Evolutionary conservation across 2,797 vertebrate genomes (phyloP).

Genomic region (Crocidura indochinensis): DNA sequence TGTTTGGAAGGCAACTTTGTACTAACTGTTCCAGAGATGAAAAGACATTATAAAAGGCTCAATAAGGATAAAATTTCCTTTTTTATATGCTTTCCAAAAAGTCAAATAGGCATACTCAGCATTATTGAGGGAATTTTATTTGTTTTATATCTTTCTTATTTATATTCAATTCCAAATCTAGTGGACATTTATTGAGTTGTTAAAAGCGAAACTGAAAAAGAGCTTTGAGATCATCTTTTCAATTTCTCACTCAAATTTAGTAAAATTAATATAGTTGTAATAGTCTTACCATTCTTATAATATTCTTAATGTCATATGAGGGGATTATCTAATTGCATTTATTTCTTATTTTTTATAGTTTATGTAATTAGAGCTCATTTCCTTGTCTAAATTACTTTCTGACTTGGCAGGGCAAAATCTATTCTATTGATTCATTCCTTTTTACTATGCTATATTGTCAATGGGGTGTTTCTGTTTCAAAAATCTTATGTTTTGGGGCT

Average conservation of each 20-base stretch:
- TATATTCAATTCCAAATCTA: background rate
- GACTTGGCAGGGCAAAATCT: background rate
- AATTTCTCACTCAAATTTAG: constrained; percentile 23
- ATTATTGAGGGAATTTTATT: constrained; percentile 39
- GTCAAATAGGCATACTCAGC: constrained; percentile 33
- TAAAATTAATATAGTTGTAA: constrained; percentile 11
- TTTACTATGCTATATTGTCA: background rate
- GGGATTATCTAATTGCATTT: background rate
- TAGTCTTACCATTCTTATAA: background rate
- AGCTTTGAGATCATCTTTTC: background rate
- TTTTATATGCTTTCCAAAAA: constrained; percentile 35
- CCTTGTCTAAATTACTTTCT: constrained; percentile 32
- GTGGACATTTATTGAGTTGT: background rate
- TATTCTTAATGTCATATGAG: constrained; percentile 8
- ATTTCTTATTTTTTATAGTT: constrained; percentile 9
- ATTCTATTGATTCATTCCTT: background rate
- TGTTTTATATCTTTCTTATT: background rate
- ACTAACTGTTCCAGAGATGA: constrained; percentile 47
- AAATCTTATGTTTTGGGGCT: too few relatives aligned
- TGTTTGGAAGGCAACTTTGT: constrained; percentile 49
- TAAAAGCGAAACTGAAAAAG: constrained; percentile 33
- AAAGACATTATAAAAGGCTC: constrained; percentile 57
- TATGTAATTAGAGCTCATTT: constrained; percentile 50
- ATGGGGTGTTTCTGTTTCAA: constrained; percentile 7
- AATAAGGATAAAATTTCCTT: constrained; percentile 37